Evolutionary conservation across 2,797 vertebrate genomes (phyloP), one percentile per base, ranked within the genome.

Genomic region (Corythornis leucogaster): DNA sequence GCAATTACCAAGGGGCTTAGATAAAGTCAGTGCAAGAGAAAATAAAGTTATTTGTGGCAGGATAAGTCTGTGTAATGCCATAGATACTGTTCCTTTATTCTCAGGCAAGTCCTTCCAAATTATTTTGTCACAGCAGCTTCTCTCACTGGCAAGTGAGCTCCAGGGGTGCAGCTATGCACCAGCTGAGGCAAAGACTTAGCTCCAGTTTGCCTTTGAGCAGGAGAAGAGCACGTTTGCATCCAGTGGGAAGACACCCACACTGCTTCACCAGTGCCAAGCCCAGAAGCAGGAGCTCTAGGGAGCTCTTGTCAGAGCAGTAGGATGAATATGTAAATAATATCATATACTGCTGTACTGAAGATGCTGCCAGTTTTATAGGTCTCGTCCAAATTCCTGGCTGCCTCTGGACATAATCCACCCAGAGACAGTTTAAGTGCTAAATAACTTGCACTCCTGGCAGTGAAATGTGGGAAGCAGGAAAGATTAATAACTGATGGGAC

Each of bases 1-100:
- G 83, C 82, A 96, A 18, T 95, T 95, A 91, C 70, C 35, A 43
- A 57, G 70, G 61, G 48, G 54, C 91, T 95, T 89, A 96, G 66
- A 78, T 81, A 69, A 93, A 94, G 64, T 71, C 93, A 85, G 48
- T 59, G 85, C 73, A 90, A 93, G 77, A 91, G 54, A 92, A 92
- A 95, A 93, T 42, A 46, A 77, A 81, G 62, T 86, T 94, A 54
- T 82, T 88, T 40, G 38, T 45, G 46, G 38, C 76, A 80, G 55
- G 43, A 73, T 74, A 81, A 82, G 75, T 85, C 86, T 87, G 42
- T 87, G 73, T 69, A 80, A 67, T 93, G 55, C 81, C 67, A 85
- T 45, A 54, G 54, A 84, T 73, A 64, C 40, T 81, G 38, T 53
- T 89, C 48, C 30, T 88, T 93, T 28, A 9, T 85, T 95, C 87